A percentile compares a stretch with the other conserved stretches of the same genome.
phyloP scores from a whole-genome alignment of 2,888 invertebrate genomes.

The Drosophila multiciliata region DNA sequence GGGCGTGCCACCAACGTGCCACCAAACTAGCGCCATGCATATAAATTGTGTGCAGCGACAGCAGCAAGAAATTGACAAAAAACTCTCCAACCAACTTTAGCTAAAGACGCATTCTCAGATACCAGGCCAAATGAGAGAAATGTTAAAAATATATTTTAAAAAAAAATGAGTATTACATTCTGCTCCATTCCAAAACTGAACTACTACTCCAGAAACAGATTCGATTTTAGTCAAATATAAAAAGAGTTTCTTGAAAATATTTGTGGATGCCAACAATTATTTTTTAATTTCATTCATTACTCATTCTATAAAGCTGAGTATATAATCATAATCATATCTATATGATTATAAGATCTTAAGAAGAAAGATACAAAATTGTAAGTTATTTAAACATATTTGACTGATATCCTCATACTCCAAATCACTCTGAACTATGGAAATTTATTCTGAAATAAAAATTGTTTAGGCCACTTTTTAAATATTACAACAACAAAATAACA shows the following conservation, averaged over 20 bases:
- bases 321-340: too few relatives aligned
- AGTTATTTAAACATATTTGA: too few relatives aligned
- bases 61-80: conserved; percentile 27
- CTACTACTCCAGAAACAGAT: not conserved
- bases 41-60: conserved; percentile 46
- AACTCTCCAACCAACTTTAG: conserved; percentile 12
- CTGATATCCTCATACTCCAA: not conserved
- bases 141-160: not conserved
- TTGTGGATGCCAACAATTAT: not conserved
- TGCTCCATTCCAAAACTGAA: not conserved
- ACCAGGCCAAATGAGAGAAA: not conserved
- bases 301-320: too few relatives aligned
- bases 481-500: not conserved
- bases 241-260: not conserved
- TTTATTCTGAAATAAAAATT: not conserved
- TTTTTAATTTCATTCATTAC: too few relatives aligned
- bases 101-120: conserved; percentile 26
- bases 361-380: too few relatives aligned
- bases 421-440: not conserved
- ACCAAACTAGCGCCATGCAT: conserved; percentile 34
- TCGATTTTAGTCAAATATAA: not conserved
- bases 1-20: conserved; percentile 30
- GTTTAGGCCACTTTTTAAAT: not conserved
- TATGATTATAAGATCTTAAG: too few relatives aligned
- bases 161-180: not conserved